These are phyloP conservation scores for Tetranychus truncatus DNA, from an alignment of 2,888 invertebrate genomes.

Conservation along the genomic window DNA sequence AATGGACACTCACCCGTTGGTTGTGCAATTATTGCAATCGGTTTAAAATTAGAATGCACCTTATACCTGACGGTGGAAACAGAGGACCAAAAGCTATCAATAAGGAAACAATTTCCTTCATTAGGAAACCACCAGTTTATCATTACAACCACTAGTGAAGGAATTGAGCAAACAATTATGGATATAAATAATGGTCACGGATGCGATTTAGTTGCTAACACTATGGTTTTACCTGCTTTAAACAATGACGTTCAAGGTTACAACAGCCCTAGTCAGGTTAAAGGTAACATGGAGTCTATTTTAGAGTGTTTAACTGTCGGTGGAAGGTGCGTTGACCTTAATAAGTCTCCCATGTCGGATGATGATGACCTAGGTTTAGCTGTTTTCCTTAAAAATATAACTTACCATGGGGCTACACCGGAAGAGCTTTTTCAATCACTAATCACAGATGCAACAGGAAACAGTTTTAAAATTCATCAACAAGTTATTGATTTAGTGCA, in stretches of 20 bases:
- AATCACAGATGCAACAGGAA: neutral
- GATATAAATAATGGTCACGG: neutral
- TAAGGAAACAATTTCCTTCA: neutral
- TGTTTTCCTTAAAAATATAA: neutral
- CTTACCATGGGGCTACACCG: neutral
- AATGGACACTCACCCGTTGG: neutral
- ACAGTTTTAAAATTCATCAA: neutral
- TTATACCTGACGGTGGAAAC: neutral
- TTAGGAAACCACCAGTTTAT: neutral
- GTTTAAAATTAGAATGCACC: neutral
- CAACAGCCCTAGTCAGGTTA: neutral
- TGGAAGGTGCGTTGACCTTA: neutral
- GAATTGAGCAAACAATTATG: neutral
- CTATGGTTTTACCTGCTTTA: neutral
- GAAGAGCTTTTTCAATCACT: neutral
- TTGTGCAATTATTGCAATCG: neutral
- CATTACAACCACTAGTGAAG: neutral
- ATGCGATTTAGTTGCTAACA: neutral
- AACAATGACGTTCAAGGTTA: neutral
- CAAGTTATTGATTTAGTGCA: neutral
- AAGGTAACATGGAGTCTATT: neutral
- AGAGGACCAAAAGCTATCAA: neutral
- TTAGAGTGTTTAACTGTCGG: neutral
- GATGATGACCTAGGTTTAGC: neutral
- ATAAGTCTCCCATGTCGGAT: neutral